Percentiles rank a stretch among this genome's conserved stretches.
Evolutionary conservation across 2,113 vertebrate genomes (phyloP).

Genomic region (Mesocricetus auratus): DNA sequence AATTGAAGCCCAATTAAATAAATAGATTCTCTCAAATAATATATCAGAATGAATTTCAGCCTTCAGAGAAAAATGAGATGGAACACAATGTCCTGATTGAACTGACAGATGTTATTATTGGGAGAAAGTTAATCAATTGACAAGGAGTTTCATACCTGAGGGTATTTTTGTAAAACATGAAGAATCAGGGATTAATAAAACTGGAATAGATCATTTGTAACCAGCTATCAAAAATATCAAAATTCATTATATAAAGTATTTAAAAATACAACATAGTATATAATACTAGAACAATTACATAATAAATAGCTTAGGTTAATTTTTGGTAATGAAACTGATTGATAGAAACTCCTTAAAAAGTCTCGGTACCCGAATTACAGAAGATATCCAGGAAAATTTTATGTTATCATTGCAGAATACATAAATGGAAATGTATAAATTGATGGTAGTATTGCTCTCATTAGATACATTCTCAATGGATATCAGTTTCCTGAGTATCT

Average conservation of each 20-base stretch:
- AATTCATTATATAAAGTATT: not conserved
- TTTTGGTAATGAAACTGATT: not conserved
- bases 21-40: conserved; percentile 31
- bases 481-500: not conserved
- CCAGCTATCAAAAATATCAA: not conserved
- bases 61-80: not conserved
- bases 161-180: conserved; percentile 21
- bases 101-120: not conserved
- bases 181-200: not conserved
- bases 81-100: not conserved
- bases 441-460: not conserved
- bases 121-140: not conserved
- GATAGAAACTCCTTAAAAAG: not conserved
- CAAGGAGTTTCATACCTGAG: not conserved
- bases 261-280: not conserved
- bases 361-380: not conserved
- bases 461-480: not conserved
- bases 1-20: conserved; percentile 38
- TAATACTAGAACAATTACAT: not conserved
- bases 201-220: not conserved
- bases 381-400: not conserved
- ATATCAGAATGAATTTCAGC: conserved; percentile 31
- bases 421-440: not conserved
- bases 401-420: not conserved
- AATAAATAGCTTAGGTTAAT: not conserved